Evolutionary conservation across 2,797 vertebrate genomes (phyloP).

Genomic region (Syndactyla subalaris): DNA sequence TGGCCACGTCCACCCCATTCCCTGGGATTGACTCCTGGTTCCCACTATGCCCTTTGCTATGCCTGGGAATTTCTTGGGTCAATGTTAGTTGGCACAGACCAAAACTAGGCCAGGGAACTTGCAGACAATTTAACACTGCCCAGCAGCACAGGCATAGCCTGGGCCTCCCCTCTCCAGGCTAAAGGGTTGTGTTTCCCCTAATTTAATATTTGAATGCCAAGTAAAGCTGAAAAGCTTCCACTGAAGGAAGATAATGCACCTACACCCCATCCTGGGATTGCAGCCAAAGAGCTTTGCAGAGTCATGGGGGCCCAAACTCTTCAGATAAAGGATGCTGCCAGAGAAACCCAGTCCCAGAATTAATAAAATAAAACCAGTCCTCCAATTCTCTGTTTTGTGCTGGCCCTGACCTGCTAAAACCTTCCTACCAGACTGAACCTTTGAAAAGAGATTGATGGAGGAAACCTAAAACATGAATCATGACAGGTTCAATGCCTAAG

Average conservation of each 20-base stretch:
- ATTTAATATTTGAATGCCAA: neutral
- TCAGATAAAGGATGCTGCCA: neutral
- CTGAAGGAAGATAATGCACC: neutral
- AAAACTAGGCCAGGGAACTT: neutral
- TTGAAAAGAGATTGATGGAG: neutral
- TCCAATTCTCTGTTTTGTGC: neutral
- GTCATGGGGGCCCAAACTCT: neutral
- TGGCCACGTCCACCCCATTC: neutral
- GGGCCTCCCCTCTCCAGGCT: neutral
- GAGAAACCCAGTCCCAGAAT: neutral
- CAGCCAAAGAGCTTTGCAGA: neutral
- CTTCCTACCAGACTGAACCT: neutral
- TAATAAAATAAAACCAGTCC: neutral
- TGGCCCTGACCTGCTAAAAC: fast-evolving
- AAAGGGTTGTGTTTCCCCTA: neutral
- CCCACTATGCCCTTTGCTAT: neutral
- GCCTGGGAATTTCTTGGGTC: neutral
- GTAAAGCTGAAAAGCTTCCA: neutral
- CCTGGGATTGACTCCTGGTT: neutral
- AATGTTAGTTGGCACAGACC: neutral
- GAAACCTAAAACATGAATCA: neutral
- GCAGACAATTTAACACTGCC: neutral
- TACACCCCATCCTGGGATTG: neutral
- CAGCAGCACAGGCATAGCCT: neutral
- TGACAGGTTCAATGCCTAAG: neutral